A percentile compares a stretch with the other conserved stretches of the same genome.
Evolutionary conservation across 2,797 vertebrate species (phyloP).

Genomic region (Bradypodion ventrale): DNA sequence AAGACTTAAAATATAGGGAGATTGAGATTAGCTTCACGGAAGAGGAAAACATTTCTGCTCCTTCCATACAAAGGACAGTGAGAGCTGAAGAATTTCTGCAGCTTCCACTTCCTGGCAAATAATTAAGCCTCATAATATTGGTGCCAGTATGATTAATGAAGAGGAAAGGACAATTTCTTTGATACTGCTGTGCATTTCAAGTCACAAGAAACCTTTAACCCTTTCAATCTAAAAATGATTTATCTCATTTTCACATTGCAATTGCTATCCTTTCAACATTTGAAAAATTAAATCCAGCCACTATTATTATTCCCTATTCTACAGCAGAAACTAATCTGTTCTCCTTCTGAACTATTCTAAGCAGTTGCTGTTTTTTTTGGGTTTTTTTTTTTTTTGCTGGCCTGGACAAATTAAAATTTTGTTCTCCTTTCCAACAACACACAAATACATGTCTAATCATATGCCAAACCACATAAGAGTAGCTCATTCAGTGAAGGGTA

Average conservation of each 20-base stretch:
- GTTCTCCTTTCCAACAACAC: not conserved
- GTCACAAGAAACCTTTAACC: slow-evolving; percentile 48
- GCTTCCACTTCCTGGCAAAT: slow-evolving; percentile 44
- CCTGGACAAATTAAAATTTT: not conserved
- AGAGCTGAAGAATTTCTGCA: slow-evolving; percentile 38
- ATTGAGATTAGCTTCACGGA: not conserved
- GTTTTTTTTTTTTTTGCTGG: not conserved
- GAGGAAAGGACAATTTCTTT: slow-evolving; percentile 44
- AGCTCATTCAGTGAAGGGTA: not conserved
- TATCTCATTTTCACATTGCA: slow-evolving; percentile 46
- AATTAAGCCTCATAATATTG: slow-evolving; percentile 36
- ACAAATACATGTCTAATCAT: not conserved
- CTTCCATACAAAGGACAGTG: slow-evolving; percentile 15
- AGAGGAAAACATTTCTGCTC: not conserved
- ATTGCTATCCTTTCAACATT: slow-evolving; percentile 36
- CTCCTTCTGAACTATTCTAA: slow-evolving; percentile 8
- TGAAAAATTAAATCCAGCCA: slow-evolving; percentile 36
- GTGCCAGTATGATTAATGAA: slow-evolving; percentile 60
- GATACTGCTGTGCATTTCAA: slow-evolving; percentile 47
- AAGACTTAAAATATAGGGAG: slow-evolving; percentile 27
- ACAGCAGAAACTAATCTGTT: slow-evolving; percentile 6
- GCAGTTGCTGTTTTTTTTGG: slow-evolving; percentile 15
- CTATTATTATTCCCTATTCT: slow-evolving; percentile 17
- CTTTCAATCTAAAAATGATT: slow-evolving; percentile 51
- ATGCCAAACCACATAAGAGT: not conserved